Base-by-base conservation (phyloP, 2,113 vertebrate species). In the Galemys pyrenaicus region DNA sequence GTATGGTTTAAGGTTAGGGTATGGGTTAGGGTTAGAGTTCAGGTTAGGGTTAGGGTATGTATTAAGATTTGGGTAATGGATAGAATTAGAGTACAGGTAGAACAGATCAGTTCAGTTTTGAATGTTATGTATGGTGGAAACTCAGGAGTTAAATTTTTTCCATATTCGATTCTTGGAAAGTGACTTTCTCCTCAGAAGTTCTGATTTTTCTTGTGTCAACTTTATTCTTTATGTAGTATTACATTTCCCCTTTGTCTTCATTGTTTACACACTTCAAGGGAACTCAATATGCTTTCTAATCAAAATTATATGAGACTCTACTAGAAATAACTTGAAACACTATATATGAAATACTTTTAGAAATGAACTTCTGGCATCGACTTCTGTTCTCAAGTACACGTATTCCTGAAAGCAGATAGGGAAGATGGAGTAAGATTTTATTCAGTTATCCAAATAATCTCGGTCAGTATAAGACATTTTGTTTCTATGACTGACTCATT, bases 311-410 rank as follows among this genome's bases (percentile, higher is more conserved):
- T 93, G 46, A 81, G 44, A 37, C 30, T 84, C 17, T 85, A 39
- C 32, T 28, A 58, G 37, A 24, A 37, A 71, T 56, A 80, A 46
- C 73, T 81, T 84, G 68, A 92, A 74, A 70, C 32, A 71, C 35
- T 68, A 46, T 96, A n/a, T 44, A 77, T 92, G 49, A 78, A 93
- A 68, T 92, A 58, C 17, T 39, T 93, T 93, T 82, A 39, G n/a
- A 92, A 92, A 89, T 89, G 54, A 95, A 93, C 26, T 11, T 60
- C 74, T 86, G 30, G 28, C 6, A 39, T 88, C 24, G 44, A 77
- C 17, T 37, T 93, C n/a, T 81, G 56, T 65, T 85, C n/a, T 79
- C 32, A 81, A 39, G 17, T 15, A 71, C 5, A 70, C 28, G 64
- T 68, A 58, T 41, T 91, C 28, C 17, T 92, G 62, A 32, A 95